Evolutionary conservation across 2,888 invertebrate genomes (phyloP), one percentile per base, ranked within the genome.

Genomic region (Nomada ruficornis): DNA sequence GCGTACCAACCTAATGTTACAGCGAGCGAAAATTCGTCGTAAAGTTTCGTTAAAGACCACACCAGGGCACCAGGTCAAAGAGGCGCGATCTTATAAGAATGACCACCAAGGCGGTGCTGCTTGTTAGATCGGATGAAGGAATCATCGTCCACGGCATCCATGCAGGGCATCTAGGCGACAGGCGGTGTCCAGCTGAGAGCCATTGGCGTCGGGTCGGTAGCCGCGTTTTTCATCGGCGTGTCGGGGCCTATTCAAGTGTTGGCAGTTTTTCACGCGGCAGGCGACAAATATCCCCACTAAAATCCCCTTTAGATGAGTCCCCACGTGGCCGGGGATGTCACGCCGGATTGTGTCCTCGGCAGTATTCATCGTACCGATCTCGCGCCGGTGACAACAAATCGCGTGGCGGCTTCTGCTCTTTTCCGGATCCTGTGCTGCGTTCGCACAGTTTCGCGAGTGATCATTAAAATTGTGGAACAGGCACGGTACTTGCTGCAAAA

Each of bases 221-320:
- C 88, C 91, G 83, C 86, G 90, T 92, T 92, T 92, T 92, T 92
- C 91, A 90, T 89, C 80, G 85, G 80, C 85, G 87, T 87, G 87
- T 82, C 87, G 84, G 89, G 84, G 79, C 86, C 89, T 88, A 91
- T 91, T 91, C 91, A 91, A 91, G 91, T 91, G 91, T 90, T 86
- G 90, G 88, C 87, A 89, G 90, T 91, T 91, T 91, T 91, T 91
- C 91, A 90, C 91, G 87, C 90, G 88, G 82, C 87, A 83, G 90
- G 88, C 88, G 90, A 88, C 90, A 89, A 90, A 87, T 85, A 87
- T 90, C 87, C 89, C 91, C 91, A 90, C 92, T 90, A 88, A 90
- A 91, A 86, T 88, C 88, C 90, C 85, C 88, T 87, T 86, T 84
- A 65, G 84, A 87, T 78, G 89, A 91, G 90, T 89, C 90, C 91